These are phyloP conservation scores for Solen grandis DNA, from an alignment of 1,140 invertebrate genomes.

Conservation along the genomic window DNA sequence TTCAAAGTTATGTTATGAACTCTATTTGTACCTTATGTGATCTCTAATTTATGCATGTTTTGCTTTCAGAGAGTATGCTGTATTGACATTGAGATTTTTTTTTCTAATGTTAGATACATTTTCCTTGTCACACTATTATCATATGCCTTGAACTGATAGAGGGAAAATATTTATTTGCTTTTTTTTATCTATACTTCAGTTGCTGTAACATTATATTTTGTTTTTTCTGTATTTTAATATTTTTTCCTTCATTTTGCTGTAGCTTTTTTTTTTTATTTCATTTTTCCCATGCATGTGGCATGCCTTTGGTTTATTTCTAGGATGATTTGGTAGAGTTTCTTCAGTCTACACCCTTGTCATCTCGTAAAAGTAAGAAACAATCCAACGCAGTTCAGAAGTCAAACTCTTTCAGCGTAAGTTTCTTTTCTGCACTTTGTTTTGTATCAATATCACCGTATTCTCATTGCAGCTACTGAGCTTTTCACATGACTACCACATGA, in stretches of 20 bases:
- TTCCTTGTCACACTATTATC: not conserved
- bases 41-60: no score
- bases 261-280: not conserved
- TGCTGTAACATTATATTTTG: no score
- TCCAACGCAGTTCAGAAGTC: slow-evolving; percentile 75
- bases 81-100: not conserved
- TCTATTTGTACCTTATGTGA: no score
- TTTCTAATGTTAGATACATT: not conserved
- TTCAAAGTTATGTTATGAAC: no score
- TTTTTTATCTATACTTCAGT: no score
- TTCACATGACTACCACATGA: no score
- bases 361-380: slow-evolving; percentile 79
- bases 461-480: no score
- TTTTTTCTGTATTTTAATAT: no score
- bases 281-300: slow-evolving; percentile 59
- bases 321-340: slow-evolving; percentile 84
- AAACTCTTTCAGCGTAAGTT: slow-evolving; percentile 80
- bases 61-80: no score
- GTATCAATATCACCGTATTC: no score
- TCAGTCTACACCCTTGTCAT: slow-evolving; percentile 87
- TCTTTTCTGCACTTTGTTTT: slow-evolving; percentile 40
- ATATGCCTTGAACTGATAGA: not conserved
- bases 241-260: no score
- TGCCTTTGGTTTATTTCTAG: slow-evolving; percentile 66
- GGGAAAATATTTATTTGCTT: not conserved